phyloP scores from a whole-genome alignment of 2,113 vertebrate species.

The Dicrurus megarhynchus region DNA sequence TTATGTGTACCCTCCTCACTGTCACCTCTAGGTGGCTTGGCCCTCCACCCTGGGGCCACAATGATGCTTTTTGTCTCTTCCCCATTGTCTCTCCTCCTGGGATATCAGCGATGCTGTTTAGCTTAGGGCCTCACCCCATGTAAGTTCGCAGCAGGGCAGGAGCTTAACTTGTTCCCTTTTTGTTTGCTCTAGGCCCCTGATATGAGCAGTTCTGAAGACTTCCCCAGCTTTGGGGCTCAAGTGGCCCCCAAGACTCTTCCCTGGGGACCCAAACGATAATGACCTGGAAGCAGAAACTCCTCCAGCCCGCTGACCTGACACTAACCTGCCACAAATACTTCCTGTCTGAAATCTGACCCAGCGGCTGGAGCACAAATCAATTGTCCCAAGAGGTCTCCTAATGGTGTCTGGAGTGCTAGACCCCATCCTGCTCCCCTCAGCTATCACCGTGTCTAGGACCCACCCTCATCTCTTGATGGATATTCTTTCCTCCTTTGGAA shows the following conservation, averaged over 20 bases:
- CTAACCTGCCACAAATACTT: slow-evolving; percentile 61
- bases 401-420: slow-evolving; percentile 68
- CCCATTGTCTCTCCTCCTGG: not conserved
- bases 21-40: not conserved
- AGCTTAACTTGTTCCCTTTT: slow-evolving; percentile 47
- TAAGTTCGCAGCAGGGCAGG: not conserved
- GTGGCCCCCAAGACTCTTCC: slow-evolving; percentile 89
- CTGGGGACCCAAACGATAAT: slow-evolving; percentile 98
- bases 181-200: slow-evolving; percentile 87
- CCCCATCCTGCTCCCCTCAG: slow-evolving; percentile 57
- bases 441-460: slow-evolving; percentile 59
- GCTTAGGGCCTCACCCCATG: not conserved
- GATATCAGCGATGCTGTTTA: not conserved
- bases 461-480: slow-evolving; percentile 51
- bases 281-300: slow-evolving; percentile 61
- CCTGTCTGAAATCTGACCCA: slow-evolving; percentile 69
- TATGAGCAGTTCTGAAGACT: slow-evolving; percentile 98
- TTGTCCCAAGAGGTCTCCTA: slow-evolving; percentile 73
- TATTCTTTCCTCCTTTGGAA: slow-evolving; percentile 45
- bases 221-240: slow-evolving; percentile 96
- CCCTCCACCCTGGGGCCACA: not conserved
- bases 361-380: slow-evolving; percentile 73
- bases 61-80: not conserved
- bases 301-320: slow-evolving; percentile 71
- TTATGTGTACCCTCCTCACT: not conserved